A percentile compares a stretch with the other conserved stretches of the same genome.
phyloP scores from a whole-genome alignment of 1,140 invertebrate species.

The Lasaia peninsularis region DNA sequence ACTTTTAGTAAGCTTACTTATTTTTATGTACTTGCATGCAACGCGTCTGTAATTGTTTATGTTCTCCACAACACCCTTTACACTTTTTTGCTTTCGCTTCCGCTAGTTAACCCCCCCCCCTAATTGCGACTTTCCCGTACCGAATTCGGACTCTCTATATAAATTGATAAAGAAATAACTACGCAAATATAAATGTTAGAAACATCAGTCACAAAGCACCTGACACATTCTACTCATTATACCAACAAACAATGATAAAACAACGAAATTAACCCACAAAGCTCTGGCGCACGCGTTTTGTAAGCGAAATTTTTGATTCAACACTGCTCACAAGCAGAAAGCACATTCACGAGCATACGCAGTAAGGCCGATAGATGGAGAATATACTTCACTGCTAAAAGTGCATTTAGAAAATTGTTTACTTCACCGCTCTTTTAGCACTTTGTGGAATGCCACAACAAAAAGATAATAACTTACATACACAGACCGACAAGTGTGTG shows the following conservation, averaged over 20 bases:
- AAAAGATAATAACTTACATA: constrained; percentile 30
- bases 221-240: constrained; percentile 57
- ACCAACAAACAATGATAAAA: constrained; percentile 32
- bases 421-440: constrained; percentile 27
- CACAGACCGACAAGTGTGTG: constrained; percentile 54
- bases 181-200: constrained; percentile 71
- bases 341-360: constrained; percentile 67
- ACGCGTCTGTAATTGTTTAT: background rate
- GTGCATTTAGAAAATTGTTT: constrained; percentile 28
- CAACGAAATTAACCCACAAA: constrained; percentile 40
- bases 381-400: constrained; percentile 38
- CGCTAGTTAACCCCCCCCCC: constrained; percentile 43
- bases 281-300: constrained; percentile 59
- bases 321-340: constrained; percentile 72
- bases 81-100: constrained; percentile 47
- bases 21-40: constrained; percentile 15
- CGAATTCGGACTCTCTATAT: constrained; percentile 63
- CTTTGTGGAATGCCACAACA: constrained; percentile 16
- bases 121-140: constrained; percentile 74
- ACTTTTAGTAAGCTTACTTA: background rate
- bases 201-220: constrained; percentile 71
- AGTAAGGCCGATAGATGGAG: constrained; percentile 48
- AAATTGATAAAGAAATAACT: constrained; percentile 50
- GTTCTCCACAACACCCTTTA: constrained; percentile 23
- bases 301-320: constrained; percentile 54